Conservation (phyloP, 2,888 invertebrate genomes). For the Eristalis intricaria region DNA sequence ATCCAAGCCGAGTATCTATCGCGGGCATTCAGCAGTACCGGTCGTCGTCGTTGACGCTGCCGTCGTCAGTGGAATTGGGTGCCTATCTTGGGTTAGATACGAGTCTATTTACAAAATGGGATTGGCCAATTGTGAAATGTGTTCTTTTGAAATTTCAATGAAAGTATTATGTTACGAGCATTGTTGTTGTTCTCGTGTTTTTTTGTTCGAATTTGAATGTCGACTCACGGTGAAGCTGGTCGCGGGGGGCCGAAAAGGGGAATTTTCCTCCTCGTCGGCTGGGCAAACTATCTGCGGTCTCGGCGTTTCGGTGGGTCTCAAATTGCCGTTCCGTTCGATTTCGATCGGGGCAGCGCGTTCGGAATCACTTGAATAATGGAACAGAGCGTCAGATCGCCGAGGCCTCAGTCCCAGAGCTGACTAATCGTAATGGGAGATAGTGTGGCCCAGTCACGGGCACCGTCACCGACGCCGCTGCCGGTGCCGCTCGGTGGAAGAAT, state of each 20-base stretch:
- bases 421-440: slow-evolving; percentile 32
- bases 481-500: slow-evolving; percentile 12
- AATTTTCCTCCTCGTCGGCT: slow-evolving; percentile 10
- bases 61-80: slow-evolving; percentile 62
- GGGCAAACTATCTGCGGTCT: background rate
- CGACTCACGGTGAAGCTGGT: slow-evolving; percentile 36
- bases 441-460: background rate
- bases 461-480: background rate
- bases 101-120: slow-evolving; percentile 65
- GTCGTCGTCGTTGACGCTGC: slow-evolving; percentile 19
- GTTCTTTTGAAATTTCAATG: slow-evolving; percentile 72
- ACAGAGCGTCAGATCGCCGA: background rate
- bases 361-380: slow-evolving; percentile 42
- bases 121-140: slow-evolving; percentile 70
- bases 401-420: slow-evolving; percentile 19
- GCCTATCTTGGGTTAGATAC: slow-evolving; percentile 60
- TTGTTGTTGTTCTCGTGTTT: slow-evolving; percentile 38
- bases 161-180: slow-evolving; percentile 67
- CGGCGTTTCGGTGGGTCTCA: background rate
- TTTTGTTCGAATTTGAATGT: slow-evolving; percentile 47
- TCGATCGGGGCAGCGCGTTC: slow-evolving; percentile 39
- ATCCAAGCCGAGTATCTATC: slow-evolving; percentile 61
- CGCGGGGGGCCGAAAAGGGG: slow-evolving; percentile 2
- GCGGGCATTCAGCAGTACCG: slow-evolving; percentile 51
- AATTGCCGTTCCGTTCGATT: slow-evolving; percentile 37